phyloP scores from a whole-genome alignment of 92 coral and sea anemone species.

The Paragorgia papillata region DNA sequence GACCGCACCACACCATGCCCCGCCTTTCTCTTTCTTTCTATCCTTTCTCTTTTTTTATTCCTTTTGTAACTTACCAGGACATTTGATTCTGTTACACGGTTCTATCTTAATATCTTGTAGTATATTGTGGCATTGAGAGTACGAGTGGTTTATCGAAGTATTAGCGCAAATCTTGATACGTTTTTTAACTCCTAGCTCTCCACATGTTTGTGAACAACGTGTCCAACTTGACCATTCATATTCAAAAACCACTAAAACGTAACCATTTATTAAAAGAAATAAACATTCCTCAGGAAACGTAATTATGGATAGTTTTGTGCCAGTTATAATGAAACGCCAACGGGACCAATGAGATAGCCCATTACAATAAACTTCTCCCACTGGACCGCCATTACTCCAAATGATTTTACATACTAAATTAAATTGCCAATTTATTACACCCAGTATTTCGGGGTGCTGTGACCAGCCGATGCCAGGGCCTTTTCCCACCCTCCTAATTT shows the following conservation, averaged over 20 bases:
- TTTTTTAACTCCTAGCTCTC: constrained; percentile 3
- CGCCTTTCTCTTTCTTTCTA: not conserved
- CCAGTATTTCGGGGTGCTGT: too few species aligned
- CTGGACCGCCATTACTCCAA: too few species aligned
- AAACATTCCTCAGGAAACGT: too few species aligned
- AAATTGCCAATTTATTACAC: too few species aligned
- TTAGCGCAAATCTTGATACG: constrained; percentile 20
- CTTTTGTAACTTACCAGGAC: constrained; percentile 12
- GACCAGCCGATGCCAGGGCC: too few species aligned
- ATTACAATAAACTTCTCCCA: too few species aligned
- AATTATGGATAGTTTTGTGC: too few species aligned
- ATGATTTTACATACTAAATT: too few species aligned
- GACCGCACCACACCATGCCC: not conserved
- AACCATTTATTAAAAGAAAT: too few species aligned
- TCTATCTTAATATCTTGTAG: constrained; percentile 10
- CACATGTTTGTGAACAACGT: constrained; percentile 20
- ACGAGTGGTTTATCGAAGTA: not conserved
- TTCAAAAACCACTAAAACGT: not conserved
- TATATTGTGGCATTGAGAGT: not conserved
- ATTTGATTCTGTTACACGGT: constrained; percentile 9
- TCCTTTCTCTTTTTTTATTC: not conserved
- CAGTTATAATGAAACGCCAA: too few species aligned
- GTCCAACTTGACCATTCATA: constrained; percentile 35
- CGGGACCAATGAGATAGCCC: too few species aligned
- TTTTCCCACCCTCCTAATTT: too few species aligned